Evolutionary conservation across 1,140 invertebrate species (phyloP).

Genomic region (Leptinotarsa defecta): DNA sequence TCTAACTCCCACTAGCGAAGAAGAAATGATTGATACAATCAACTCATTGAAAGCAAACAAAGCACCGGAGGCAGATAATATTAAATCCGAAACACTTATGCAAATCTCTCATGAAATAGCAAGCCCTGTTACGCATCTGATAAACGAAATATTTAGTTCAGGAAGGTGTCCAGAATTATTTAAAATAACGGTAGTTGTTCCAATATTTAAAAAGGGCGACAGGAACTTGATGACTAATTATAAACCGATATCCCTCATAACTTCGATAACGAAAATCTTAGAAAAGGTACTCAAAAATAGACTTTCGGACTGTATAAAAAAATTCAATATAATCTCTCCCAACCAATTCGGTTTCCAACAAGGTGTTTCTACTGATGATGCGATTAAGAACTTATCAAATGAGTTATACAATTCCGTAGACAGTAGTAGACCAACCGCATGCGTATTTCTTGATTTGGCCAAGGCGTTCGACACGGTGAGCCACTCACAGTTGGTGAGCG

Average conservation of each 20-base stretch:
- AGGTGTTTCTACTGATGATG: slow-evolving; percentile 37
- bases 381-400: slow-evolving; percentile 37
- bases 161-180: slow-evolving; percentile 3
- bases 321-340: slow-evolving; percentile 37
- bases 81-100: background rate
- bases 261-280: slow-evolving; percentile 42
- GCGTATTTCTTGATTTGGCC: slow-evolving; percentile 46
- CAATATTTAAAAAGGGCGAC: slow-evolving; percentile 3
- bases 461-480: slow-evolving; percentile 50
- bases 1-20: background rate
- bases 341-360: slow-evolving; percentile 45
- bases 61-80: background rate
- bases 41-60: background rate
- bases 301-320: slow-evolving; percentile 39
- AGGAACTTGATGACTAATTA: background rate
- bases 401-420: slow-evolving; percentile 34
- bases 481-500: slow-evolving; percentile 37
- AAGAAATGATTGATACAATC: background rate
- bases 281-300: slow-evolving; percentile 42
- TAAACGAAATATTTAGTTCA: background rate
- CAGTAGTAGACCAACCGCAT: slow-evolving; percentile 31
- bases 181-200: background rate
- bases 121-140: background rate
- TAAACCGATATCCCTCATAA: background rate
- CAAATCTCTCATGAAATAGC: background rate